Base-by-base conservation (phyloP, 2,888 invertebrate species). In the Tuta absoluta region DNA sequence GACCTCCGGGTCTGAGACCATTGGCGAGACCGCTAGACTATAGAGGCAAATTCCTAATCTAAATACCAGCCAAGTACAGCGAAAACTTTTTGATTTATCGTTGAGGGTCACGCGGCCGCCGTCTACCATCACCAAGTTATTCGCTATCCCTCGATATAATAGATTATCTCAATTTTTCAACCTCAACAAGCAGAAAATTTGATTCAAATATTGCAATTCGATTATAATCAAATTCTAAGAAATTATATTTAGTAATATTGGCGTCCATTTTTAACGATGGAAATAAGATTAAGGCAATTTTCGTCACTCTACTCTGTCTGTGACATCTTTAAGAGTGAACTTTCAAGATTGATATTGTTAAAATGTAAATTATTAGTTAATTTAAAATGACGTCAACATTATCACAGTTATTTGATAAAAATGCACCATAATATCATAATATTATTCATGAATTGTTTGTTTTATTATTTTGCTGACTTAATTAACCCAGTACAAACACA, bases 1-100 rank as follows among this genome's bases (percentile, higher is more conserved):
- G 28, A 28, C 28, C 28, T 28, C 28, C 5, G 28, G 5, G 5
- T 28, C 3, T 28, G 28, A 28, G 28, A 28, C 28, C 28, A 5
- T 5, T 28, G 5, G 28, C 5, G 28, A 28, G 28, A 28, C 28
- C 28, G 28, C 28, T 28, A 28, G 28, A 28, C 28, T 5, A 28
- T 5, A 28, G 33, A 33, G 33, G 33, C 33, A 33, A 45, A 45
- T 17, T n/a, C 45, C 45, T 45, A 45, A n/a, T 41, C n/a, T 41
- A 41, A n/a, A n/a, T 41, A 41, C 41, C 41, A 41, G 41, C 14
- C 41, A 41, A n/a, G n/a, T 17, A n/a, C n/a, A 45, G n/a, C 45
- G 45, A n/a, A 45, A 45, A 45, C 45, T 45, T 45, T 45, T 45
- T 45, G 45, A 45, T 45, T 45, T n/a, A 45, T 45, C n/a, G 45